These are phyloP conservation scores for Crenuchus spilurus DNA, from an alignment of 2,797 vertebrate species.

Conservation along the genomic window DNA sequence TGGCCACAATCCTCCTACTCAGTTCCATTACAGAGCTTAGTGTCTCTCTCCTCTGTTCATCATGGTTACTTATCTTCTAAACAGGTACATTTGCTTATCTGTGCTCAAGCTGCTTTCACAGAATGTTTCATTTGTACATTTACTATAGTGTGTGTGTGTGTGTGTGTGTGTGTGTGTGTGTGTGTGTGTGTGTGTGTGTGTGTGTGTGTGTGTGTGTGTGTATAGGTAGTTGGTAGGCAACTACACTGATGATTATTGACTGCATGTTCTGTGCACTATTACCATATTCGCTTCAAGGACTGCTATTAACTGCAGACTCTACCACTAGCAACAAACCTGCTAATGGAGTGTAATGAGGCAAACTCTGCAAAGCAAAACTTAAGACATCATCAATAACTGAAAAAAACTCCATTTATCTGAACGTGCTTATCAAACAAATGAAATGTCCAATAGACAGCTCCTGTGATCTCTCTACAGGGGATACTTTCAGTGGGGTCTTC, in stretches of 20 bases:
- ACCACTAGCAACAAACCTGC: conserved; percentile 47
- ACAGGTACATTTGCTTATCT: conserved; percentile 3
- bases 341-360: conserved; percentile 51
- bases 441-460: conserved; percentile 45
- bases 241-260: conserved; percentile 35
- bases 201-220: conserved; percentile 15
- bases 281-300: conserved; percentile 18
- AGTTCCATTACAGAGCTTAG: not conserved
- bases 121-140: not conserved
- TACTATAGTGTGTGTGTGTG: not conserved
- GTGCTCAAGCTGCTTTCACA: not conserved
- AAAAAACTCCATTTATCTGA: conserved; percentile 47
- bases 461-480: conserved; percentile 8
- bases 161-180: conserved; percentile 5
- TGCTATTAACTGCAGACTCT: not conserved
- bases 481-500: conserved; percentile 21
- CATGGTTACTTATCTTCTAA: not conserved
- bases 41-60: not conserved
- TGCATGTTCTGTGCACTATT: conserved; percentile 20
- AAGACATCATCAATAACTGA: conserved; percentile 40
- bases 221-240: conserved; percentile 24
- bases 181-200: too few relatives aligned
- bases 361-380: conserved; percentile 21
- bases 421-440: conserved; percentile 61
- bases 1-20: not conserved